Evolutionary conservation across 1,140 invertebrate species (phyloP).

Genomic region (Aphelinus atriplicis): DNA sequence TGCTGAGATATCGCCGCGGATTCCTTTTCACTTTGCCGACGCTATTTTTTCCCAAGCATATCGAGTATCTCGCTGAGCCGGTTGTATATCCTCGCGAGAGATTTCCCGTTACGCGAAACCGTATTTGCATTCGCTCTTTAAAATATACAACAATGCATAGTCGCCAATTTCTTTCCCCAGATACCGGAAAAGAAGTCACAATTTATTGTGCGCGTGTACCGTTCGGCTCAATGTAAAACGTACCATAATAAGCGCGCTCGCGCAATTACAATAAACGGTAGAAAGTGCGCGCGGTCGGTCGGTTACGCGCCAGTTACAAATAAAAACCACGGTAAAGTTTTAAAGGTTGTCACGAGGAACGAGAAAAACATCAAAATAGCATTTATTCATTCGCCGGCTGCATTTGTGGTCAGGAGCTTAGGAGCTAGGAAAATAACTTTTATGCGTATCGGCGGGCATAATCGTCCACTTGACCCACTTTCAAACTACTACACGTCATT

Average conservation of each 20-base stretch:
- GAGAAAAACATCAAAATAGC: slow-evolving; percentile 21
- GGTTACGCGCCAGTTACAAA: slow-evolving; percentile 16
- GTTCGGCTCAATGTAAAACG: too few species aligned
- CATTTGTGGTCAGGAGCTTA: not conserved
- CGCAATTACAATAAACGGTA: slow-evolving; percentile 38
- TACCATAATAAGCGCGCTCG: not conserved
- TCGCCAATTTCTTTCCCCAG: too few species aligned
- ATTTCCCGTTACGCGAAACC: too few species aligned
- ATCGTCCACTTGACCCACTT: slow-evolving; percentile 10
- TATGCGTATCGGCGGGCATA: slow-evolving; percentile 5
- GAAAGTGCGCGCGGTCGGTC: slow-evolving; percentile 15
- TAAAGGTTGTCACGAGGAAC: not conserved
- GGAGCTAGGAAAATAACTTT: not conserved
- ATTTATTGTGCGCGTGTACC: too few species aligned
- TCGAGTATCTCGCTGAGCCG: too few species aligned
- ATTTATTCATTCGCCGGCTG: slow-evolving; percentile 4
- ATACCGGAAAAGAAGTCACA: too few species aligned
- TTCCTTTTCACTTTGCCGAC: too few species aligned
- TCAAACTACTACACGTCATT: not conserved
- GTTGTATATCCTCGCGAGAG: too few species aligned
- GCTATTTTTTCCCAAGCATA: too few species aligned
- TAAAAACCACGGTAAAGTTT: not conserved
- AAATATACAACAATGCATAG: too few species aligned
- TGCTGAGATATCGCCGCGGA: too few species aligned
- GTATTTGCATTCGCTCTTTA: too few species aligned